Evolutionary conservation across 2,113 vertebrate genomes (phyloP).

Genomic region (Petrocephalus microphthalmus): DNA sequence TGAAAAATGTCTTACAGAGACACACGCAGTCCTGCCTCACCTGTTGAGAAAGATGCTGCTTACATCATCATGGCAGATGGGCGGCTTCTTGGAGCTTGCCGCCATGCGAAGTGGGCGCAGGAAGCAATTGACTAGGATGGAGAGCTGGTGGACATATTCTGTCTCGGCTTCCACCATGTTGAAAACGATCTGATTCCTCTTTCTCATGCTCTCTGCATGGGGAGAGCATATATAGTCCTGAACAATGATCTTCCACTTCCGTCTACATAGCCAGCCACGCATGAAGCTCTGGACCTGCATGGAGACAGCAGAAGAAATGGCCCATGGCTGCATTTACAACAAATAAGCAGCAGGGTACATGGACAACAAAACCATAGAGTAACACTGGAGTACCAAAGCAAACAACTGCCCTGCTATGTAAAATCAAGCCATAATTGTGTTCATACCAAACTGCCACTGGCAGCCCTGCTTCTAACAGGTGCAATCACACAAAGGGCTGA

Average conservation of each 20-base stretch:
- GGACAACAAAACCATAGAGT: background rate
- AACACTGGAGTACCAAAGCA: background rate
- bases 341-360: background rate
- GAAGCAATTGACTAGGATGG: constrained; percentile 89
- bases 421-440: background rate
- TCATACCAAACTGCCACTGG: background rate
- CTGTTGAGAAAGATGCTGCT: constrained; percentile 98
- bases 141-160: constrained; percentile 93
- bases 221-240: constrained; percentile 98
- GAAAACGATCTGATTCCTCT: constrained; percentile 97
- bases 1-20: background rate
- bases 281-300: constrained; percentile 95
- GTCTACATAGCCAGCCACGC: constrained; percentile 92
- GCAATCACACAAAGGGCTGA: background rate
- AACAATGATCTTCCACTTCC: constrained; percentile 98
- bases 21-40: constrained; percentile 48
- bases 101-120: constrained; percentile 92
- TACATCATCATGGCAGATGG: constrained; percentile 89
- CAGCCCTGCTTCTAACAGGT: background rate
- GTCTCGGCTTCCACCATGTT: constrained; percentile 97
- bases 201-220: constrained; percentile 98
- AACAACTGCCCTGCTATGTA: background rate
- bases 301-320: constrained; percentile 14
- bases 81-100: constrained; percentile 94
- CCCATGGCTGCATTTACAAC: background rate